Conservation (phyloP, 35 echinoderm and acorn worm species). For the Amphiura filiformis region DNA sequence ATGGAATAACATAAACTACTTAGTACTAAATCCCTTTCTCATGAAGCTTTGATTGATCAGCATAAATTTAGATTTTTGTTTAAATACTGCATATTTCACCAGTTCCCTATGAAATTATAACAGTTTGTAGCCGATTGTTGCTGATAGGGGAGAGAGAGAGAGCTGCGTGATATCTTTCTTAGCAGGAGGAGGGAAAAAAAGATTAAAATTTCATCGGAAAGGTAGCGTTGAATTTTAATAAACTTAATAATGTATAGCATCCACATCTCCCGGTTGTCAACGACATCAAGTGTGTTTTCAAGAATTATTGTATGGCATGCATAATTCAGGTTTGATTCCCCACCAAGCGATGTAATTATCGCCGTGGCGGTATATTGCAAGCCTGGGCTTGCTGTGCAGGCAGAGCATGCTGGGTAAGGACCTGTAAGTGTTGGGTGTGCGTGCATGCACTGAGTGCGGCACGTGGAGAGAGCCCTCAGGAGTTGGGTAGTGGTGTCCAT, state of each 20-base stretch:
- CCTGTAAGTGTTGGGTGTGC: not conserved
- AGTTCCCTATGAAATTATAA: too few relatives aligned
- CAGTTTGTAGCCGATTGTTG: too few relatives aligned
- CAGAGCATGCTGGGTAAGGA: not conserved
- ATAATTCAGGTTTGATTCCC: not conserved
- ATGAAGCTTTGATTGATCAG: too few relatives aligned
- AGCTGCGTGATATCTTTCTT: not conserved
- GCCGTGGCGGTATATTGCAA: not conserved
- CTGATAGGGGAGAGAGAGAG: too few relatives aligned
- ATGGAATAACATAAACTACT: too few relatives aligned
- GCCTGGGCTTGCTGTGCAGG: not conserved
- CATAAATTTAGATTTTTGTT: too few relatives aligned
- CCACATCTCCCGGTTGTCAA: not conserved
- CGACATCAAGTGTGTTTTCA: not conserved
- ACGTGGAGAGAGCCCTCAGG: not conserved
- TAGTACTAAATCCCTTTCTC: too few relatives aligned
- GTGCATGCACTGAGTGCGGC: not conserved
- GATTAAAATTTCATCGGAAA: not conserved
- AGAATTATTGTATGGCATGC: slow-evolving; percentile 7
- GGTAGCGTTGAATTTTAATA: not conserved
- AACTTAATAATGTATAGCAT: not conserved
- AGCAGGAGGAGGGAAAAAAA: not conserved
- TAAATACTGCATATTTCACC: too few relatives aligned
- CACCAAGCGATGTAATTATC: not conserved
- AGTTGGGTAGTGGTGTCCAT: not conserved